phyloP scores from a whole-genome alignment of 1,140 invertebrate genomes.

The Drosophila pseudoananassae region DNA sequence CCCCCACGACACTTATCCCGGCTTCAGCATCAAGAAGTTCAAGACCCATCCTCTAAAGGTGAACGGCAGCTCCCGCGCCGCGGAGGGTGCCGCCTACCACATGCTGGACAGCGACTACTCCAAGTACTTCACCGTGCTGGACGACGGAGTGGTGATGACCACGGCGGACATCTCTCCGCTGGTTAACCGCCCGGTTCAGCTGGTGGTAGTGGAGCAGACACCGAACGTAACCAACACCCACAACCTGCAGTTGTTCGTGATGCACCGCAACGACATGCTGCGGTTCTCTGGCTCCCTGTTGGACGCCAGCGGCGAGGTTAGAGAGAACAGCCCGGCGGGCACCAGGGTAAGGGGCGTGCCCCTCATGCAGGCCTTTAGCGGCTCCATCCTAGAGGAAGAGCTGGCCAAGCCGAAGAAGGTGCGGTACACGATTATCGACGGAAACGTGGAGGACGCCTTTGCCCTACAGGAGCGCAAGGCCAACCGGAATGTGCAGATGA shows the following conservation, averaged over 20 bases:
- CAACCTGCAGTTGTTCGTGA: constrained; percentile 91
- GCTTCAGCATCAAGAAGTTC: constrained; percentile 92
- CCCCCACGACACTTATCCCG: constrained; percentile 93
- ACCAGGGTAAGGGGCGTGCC: constrained; percentile 89
- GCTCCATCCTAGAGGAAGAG: constrained; percentile 83
- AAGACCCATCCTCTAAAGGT: constrained; percentile 68
- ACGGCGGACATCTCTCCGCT: constrained; percentile 92
- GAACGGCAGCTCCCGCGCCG: constrained; percentile 26
- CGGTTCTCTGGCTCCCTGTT: constrained; percentile 87
- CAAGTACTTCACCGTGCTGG: constrained; percentile 93
- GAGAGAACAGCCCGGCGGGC: constrained; percentile 90
- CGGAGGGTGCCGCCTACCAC: constrained; percentile 58
- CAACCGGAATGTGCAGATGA: constrained; percentile 85
- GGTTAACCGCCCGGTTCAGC: constrained; percentile 91
- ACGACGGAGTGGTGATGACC: constrained; percentile 95
- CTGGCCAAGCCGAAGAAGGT: constrained; percentile 86
- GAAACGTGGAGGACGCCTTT: constrained; percentile 89
- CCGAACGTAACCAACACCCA: constrained; percentile 91
- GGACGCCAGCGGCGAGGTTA: constrained; percentile 88
- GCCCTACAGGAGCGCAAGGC: constrained; percentile 87
- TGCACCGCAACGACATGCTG: constrained; percentile 91
- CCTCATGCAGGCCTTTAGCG: constrained; percentile 86
- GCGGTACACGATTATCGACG: constrained; percentile 91
- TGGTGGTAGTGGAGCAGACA: constrained; percentile 92
- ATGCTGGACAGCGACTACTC: constrained; percentile 90